Evolutionary conservation across 1,140 invertebrate genomes (phyloP), one percentile per base, ranked within the genome.

Genomic region (Gryllus bimaculatus): DNA sequence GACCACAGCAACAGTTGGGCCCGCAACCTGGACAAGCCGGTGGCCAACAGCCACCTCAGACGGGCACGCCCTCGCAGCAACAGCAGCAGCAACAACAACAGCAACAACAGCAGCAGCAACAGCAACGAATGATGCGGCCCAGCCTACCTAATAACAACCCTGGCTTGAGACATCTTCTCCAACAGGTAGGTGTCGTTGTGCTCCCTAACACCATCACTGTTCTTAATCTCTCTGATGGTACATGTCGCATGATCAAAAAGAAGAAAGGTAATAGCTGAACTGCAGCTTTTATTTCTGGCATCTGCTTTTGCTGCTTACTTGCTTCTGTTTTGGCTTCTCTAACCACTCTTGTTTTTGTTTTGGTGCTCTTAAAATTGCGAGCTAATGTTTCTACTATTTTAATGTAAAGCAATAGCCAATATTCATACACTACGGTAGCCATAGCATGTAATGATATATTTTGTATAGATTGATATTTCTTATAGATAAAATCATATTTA

Each of bases 141-240:
- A 87, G 89, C 21, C 89, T 91, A 83, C 81, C 87, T 0, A 91
- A 90, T 81, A 91, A 90, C 81, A 91, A 90, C 85, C 88, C 91
- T n/a, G 91, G 91, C n/a, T 84, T 93, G 47, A 85, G 91, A 47
- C 90, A 92, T 85, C 85, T 93, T 26, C 86, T 93, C 7, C 91
- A 93, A 84, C 91, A 92, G 84, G 91, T 92, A 86, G 82, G 78
- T 80, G 7, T 54, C 10, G 18, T 66, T 18, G 18, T 66, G 54
- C 18, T 18, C 18, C 54, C 54, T 2, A 66, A 66, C 54, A 66
- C 54, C 10, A 18, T 66, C 54, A 66, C 54, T 13, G 10, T 66
- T 10, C 18, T 13, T 66, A 66, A 66, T 13, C 54, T 66, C 54
- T 18, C 54, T 66, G 18, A 66, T 66, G 54, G 10, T 66, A 66